phyloP scores from a whole-genome alignment of 2,888 invertebrate species.

The Dynastes grantii region DNA sequence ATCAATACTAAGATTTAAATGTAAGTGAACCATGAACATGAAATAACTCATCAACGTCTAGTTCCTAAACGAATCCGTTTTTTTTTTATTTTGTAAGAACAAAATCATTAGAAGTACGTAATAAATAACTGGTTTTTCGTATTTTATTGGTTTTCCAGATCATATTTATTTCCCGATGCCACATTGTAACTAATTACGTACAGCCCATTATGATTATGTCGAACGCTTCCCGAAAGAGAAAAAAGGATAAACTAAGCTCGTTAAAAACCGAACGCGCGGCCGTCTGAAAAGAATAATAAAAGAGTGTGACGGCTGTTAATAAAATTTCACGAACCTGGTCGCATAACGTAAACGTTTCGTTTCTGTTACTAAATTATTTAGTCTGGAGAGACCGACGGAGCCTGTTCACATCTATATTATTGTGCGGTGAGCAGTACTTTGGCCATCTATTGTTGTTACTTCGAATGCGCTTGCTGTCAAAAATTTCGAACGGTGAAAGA shows the following conservation, averaged over 20 bases:
- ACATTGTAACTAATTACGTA: conserved; percentile 46
- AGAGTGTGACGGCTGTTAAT: conserved; percentile 45
- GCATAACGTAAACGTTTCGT: conserved; percentile 47
- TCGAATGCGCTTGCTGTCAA: conserved; percentile 36
- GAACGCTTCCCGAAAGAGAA: conserved; percentile 34
- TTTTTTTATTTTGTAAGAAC: not conserved
- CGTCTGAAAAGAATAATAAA: conserved; percentile 42
- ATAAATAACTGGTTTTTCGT: not conserved
- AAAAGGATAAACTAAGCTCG: conserved; percentile 37
- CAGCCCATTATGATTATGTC: conserved; percentile 38
- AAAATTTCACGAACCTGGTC: conserved; percentile 45
- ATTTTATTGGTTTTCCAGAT: not conserved
- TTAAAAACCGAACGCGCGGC: conserved; percentile 43
- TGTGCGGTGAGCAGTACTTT: conserved; percentile 13
- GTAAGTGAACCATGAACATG: too few species aligned
- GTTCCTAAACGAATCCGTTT: not conserved
- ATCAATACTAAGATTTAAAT: too few species aligned
- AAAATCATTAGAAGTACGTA: not conserved
- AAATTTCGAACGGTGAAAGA: conserved; percentile 36
- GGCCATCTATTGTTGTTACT: conserved; percentile 22
- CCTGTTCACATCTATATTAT: conserved; percentile 41
- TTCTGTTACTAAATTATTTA: conserved; percentile 47
- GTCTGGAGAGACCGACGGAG: conserved; percentile 33
- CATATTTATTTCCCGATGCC: conserved; percentile 31
- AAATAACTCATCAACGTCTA: too few species aligned